Percentiles rank a stretch among this genome's conserved stretches.
Conservation (phyloP, 2,888 invertebrate genomes). For the Drosophila dives region DNA sequence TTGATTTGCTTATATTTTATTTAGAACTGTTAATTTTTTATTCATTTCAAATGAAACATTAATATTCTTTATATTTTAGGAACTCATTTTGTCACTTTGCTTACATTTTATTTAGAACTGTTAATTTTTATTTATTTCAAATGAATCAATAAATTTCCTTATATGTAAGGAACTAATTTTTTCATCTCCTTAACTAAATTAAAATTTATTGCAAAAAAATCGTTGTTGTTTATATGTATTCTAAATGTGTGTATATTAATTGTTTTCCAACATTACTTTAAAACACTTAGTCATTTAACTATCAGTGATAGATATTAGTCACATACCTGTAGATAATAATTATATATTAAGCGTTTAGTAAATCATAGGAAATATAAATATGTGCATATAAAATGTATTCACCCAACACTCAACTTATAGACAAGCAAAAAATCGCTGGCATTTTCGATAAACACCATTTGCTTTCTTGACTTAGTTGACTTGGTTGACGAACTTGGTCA, state of each 20-base stretch:
- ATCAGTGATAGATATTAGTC: too few relatives aligned
- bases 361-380: neutral
- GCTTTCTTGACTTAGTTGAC: conserved; percentile 30
- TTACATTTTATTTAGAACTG: neutral
- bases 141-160: neutral
- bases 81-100: neutral
- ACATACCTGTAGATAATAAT: neutral
- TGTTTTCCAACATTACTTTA: neutral
- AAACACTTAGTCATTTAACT: neutral
- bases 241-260: too few relatives aligned
- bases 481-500: conserved; percentile 50
- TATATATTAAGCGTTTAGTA: neutral
- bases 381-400: neutral
- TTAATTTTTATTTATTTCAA: neutral
- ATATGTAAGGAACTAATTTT: neutral
- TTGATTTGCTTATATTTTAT: neutral
- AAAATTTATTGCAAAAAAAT: neutral
- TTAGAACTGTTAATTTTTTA: neutral
- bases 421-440: neutral
- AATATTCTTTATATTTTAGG: neutral
- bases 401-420: neutral
- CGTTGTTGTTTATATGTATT: neutral
- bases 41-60: neutral
- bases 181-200: neutral
- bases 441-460: neutral